Conservation (phyloP, 2,888 invertebrate genomes). For the Drosophila hamatofila region DNA sequence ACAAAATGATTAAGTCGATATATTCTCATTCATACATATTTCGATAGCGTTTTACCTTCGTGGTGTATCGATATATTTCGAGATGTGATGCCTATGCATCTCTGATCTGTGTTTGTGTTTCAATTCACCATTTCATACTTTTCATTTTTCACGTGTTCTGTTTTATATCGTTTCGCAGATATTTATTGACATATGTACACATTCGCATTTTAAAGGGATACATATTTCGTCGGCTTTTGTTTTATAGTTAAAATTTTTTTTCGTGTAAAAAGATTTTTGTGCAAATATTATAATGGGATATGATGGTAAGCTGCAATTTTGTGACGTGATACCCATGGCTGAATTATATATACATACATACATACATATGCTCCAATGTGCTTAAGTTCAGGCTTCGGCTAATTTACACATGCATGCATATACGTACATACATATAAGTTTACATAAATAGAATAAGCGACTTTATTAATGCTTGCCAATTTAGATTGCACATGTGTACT, state of each 20-base stretch:
- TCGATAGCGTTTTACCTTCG: constrained; percentile 12
- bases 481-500: constrained; percentile 15
- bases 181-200: constrained; percentile 61
- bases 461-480: constrained; percentile 32
- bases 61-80: constrained; percentile 31
- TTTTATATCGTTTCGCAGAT: constrained; percentile 67
- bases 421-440: constrained; percentile 34
- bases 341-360: constrained; percentile 7
- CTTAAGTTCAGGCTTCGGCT: constrained; percentile 27
- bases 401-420: constrained; percentile 37
- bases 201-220: constrained; percentile 61
- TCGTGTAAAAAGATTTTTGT: constrained; percentile 41
- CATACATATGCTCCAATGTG: constrained; percentile 13
- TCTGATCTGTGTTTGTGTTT: constrained; percentile 38
- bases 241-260: constrained; percentile 47
- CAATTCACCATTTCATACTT: constrained; percentile 44
- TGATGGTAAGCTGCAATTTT: constrained; percentile 57
- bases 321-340: neutral
- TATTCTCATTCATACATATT: neutral
- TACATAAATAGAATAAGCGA: constrained; percentile 53
- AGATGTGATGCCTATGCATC: constrained; percentile 18
- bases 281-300: constrained; percentile 60
- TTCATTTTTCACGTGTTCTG: constrained; percentile 65
- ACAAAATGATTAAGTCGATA: constrained; percentile 25
- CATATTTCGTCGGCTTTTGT: constrained; percentile 67